Evolutionary conservation across 1,140 invertebrate species (phyloP), one percentile per base, ranked within the genome.

Genomic region (Plectus sambesii): DNA sequence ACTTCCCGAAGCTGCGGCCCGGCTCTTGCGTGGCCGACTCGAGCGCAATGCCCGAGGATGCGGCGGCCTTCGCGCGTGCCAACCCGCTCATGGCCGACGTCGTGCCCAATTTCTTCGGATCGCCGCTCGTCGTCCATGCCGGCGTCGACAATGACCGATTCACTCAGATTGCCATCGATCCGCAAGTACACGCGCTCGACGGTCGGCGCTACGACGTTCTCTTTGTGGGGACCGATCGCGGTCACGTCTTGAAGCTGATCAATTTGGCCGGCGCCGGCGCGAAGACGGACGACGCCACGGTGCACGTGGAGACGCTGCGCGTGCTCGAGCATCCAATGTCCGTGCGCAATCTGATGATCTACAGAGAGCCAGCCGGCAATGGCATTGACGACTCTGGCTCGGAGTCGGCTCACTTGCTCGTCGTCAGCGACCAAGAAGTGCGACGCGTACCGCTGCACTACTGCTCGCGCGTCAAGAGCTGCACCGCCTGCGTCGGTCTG

Each of bases 381-480:
- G n/a, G n/a, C n/a, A n/a, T n/a, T n/a, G n/a, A n/a, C n/a, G n/a
- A n/a, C n/a, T n/a, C n/a, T n/a, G n/a, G n/a, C n/a, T n/a, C n/a
- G n/a, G n/a, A n/a, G n/a, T n/a, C n/a, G n/a, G n/a, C n/a, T n/a
- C n/a, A n/a, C n/a, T n/a, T n/a, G n/a, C n/a, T n/a, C n/a, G n/a
- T n/a, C n/a, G n/a, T n/a, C n/a, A n/a, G n/a, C n/a, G n/a, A n/a
- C n/a, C n/a, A n/a, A n/a, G 81, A 85, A 64, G 80, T 93, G 46
- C 80, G 82, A 56, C 79, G 84, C 2, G 79, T 92, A 42, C 82
- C 83, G 8, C 73, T 94, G 12, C 82, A 87, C 60, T 80, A 87
- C 63, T 94, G 89, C 57, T 40, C 66, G 30, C 36, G 49, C 12
- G 52, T 63, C 27, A 66, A 60, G 27, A 61, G 54, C 73, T 81